Base-by-base conservation (phyloP, 2,113 vertebrate genomes). In the Mirza zaza region DNA sequence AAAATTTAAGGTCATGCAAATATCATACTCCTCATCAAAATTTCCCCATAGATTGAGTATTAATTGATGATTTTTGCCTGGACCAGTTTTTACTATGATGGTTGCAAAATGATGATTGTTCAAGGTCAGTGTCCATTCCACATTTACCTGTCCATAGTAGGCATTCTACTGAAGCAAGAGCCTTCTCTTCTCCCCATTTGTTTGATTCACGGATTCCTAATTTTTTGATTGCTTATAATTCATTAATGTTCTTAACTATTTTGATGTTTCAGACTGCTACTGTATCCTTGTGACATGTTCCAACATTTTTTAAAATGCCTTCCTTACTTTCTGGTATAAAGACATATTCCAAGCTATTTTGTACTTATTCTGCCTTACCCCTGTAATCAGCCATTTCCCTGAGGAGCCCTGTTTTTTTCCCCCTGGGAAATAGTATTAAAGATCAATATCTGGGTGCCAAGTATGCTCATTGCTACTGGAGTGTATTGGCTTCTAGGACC, bases 251-350 rank as follows among this genome's bases (percentile, higher is more conserved):
- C 55, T 87, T 48, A 65, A 84, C 4, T 57, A 29, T 55, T 92
- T 84, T 73, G 81, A 5, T 91, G 36, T 94, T 97, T 95, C 65
- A 73, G n/a, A 82, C 32, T 95, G 21, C 34, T 81, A 34, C 25
- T 59, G 3, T 96, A 34, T 88, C 57, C 39, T 83, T 80, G 42
- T 90, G 34, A 61, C n/a, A 59, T 77, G 15, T 50, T 32, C 70
- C 63, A 57, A 61, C 14, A 39, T 86, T 70, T 59, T 77, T 45
- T 50, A 61, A 86, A 25, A 36, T 75, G 8, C 61, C 18, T 68
- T 83, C 34, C 17, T 88, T 68, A 67, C 45, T 86, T 94, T 87
- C 52, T 92, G 55, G 5, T 42, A 70, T 65, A 76, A 93, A 86
- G 65, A 95, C 61, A 48, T 90, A 45, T 52, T 83, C 70, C 15